Conservation (phyloP, 1,140 invertebrate species). For the Drosophila bocqueti region DNA sequence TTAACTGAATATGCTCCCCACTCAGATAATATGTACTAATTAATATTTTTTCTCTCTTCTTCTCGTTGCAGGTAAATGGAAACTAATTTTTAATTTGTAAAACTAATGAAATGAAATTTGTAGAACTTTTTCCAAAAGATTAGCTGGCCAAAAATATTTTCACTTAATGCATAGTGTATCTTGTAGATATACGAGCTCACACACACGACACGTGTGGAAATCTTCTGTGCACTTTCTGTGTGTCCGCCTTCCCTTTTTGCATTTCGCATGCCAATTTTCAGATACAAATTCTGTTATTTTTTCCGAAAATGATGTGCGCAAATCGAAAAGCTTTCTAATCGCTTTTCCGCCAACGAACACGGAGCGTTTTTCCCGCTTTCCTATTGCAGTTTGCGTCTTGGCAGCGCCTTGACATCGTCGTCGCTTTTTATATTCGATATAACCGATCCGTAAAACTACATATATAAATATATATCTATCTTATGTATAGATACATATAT, state of each 20-base stretch:
- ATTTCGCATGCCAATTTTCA: constrained; percentile 46
- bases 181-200: constrained; percentile 18
- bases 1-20: constrained; percentile 35
- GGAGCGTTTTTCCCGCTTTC: constrained; percentile 42
- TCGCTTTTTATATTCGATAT: constrained; percentile 49
- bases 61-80: constrained; percentile 70
- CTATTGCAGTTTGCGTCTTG: constrained; percentile 71
- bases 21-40: constrained; percentile 29
- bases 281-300: constrained; percentile 55
- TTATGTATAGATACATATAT: constrained; percentile 11
- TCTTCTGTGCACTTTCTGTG: constrained; percentile 37
- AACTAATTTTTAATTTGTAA: neutral
- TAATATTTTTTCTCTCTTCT: constrained; percentile 33
- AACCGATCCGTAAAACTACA: constrained; percentile 22
- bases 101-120: constrained; percentile 9
- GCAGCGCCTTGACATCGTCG: constrained; percentile 73
- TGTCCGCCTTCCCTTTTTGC: constrained; percentile 17
- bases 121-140: constrained; percentile 58
- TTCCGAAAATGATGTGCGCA: constrained; percentile 71
- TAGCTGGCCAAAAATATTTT: constrained; percentile 51
- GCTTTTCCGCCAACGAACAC: constrained; percentile 50
- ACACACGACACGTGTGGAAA: constrained; percentile 38
- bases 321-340: constrained; percentile 80
- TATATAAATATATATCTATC: constrained; percentile 12
- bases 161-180: constrained; percentile 17